Evolutionary conservation across 1,140 invertebrate species (phyloP), one percentile per base, ranked within the genome.

Genomic region (Ditylenchus dipsaci): DNA sequence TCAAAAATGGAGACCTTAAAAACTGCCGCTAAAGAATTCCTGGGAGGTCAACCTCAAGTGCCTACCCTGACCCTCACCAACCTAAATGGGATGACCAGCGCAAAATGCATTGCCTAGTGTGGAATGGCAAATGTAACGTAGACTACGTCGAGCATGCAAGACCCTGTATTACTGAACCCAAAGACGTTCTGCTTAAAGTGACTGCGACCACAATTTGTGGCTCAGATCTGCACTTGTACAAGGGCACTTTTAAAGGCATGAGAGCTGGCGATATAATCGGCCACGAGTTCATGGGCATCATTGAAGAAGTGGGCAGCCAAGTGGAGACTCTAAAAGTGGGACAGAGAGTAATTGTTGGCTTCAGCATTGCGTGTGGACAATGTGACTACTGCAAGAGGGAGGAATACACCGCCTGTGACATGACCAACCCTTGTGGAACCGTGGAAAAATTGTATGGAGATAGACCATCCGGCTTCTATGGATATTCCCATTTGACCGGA

Each of bases 171-270:
- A 49, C 60, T 27, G 73, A n/a, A 5, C 66, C 72, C 15, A 49
- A n/a, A 19, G 72, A 73, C 38, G 53, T 71, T 1, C 17, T 75
- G 8, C 15, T 73, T 30, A 30, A 45, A 27, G 59, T 73, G 1
- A 66, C 66, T 23, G 67, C 65, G 11, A 69, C 72, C 17, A 66
- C 49, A 11, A 71, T 73, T 30, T 73, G 72, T 45, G 72, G 72
- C 42, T 69, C 69, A 21, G 72, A 73, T 61, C 45, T 73, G 21
- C 72, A 73, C 33, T 11, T 74, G 1, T 73, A 74, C 38, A 67
- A 69, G 23, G 65, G 73, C 17, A 62, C 53, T 7, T 29, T 74
- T 15, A 67, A 58, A 17, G 72, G 73, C 17, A 60, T 72, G 69
- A 27, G 67, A 67, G 23, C 65, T 17, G 68, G 69, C 1, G 70